phyloP scores from a whole-genome alignment of 2,113 vertebrate species.

The Coracopsis vasa region DNA sequence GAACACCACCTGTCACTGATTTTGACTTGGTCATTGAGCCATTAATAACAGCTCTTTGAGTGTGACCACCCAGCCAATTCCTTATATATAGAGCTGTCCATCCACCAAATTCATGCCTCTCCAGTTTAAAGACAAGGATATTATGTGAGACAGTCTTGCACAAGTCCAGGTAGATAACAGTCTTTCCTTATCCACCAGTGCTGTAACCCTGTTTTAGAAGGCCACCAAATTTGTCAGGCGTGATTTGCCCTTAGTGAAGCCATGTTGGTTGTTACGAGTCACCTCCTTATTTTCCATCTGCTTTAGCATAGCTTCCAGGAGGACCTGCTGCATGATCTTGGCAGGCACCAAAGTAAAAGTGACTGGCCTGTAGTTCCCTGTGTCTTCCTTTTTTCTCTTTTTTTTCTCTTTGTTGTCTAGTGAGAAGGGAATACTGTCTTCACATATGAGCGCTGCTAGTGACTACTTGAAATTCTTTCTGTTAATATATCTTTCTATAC shows the following conservation, averaged over 20 bases:
- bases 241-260: background rate
- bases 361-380: background rate
- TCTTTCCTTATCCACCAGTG: background rate
- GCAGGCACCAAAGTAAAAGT: background rate
- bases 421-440: background rate
- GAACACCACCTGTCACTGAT: background rate
- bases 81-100: background rate
- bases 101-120: background rate
- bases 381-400: background rate
- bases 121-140: background rate
- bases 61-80: background rate
- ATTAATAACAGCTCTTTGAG: background rate
- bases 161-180: background rate
- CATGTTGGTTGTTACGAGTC: background rate
- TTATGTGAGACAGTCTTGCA: background rate
- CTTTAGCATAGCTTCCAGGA: background rate
- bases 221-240: background rate
- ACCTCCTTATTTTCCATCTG: background rate
- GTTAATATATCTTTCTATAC: background rate
- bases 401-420: no score
- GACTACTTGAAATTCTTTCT: background rate
- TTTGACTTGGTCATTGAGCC: background rate
- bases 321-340: background rate
- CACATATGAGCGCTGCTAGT: rapidly evolving
- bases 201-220: background rate